These are phyloP conservation scores for Pteria penguin DNA, from an alignment of 2,888 invertebrate genomes.

Conservation along the genomic window DNA sequence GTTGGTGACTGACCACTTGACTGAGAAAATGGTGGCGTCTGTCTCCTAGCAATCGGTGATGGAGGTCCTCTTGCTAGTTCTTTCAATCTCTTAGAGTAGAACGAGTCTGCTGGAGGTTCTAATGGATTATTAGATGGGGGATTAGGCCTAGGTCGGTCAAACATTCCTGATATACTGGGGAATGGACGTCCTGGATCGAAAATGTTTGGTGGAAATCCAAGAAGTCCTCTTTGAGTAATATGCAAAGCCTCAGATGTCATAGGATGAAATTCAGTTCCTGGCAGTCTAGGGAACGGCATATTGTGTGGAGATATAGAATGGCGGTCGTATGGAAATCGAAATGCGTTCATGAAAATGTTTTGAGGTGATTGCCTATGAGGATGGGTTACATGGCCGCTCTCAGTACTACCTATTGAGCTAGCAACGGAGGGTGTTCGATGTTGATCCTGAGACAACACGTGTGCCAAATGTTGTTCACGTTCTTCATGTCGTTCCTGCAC, in stretches of 20 bases:
- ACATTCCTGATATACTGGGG: constrained; percentile 38
- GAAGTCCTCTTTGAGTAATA: constrained; percentile 20
- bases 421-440: constrained; percentile 62
- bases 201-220: constrained; percentile 36
- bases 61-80: constrained; percentile 89
- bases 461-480: constrained; percentile 16
- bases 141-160: constrained; percentile 38
- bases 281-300: constrained; percentile 86
- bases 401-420: constrained; percentile 57
- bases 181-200: constrained; percentile 41
- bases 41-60: constrained; percentile 62
- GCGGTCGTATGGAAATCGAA: constrained; percentile 68
- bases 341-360: constrained; percentile 59
- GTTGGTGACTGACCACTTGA: constrained; percentile 47
- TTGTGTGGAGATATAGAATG: constrained; percentile 76
- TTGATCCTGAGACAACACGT: constrained; percentile 51
- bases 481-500: constrained; percentile 23
- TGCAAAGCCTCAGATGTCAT: constrained; percentile 32
- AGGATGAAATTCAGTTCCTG: constrained; percentile 83
- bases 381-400: constrained; percentile 52
- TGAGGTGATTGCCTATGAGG: constrained; percentile 59
- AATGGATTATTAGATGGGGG: constrained; percentile 13
- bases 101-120: constrained; percentile 84
- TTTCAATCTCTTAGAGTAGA: constrained; percentile 99
- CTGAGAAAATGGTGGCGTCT: constrained; percentile 63